Evolutionary conservation across 1,140 invertebrate genomes (phyloP), one percentile per base, ranked within the genome.

Genomic region (Procambarus virginalis): DNA sequence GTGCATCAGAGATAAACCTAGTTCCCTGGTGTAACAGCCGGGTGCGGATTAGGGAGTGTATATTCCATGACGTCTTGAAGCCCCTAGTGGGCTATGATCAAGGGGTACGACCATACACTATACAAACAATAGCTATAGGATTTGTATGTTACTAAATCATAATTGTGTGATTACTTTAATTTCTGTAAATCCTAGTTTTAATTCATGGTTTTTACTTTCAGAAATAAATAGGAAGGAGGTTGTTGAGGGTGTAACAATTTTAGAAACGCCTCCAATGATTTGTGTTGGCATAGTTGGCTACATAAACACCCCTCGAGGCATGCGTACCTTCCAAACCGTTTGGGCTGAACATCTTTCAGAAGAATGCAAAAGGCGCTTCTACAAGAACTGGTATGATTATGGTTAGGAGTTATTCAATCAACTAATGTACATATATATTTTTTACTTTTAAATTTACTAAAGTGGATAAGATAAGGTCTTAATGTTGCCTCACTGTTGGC

Each of bases 221-320:
- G 98, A 99, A 96, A 97, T 99, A 48, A 99, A 99, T 95, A 99
- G 99, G 95, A 99, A 99, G 94, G 99, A 99, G 95, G 98, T 99
- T 92, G 98, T 99, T 9, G 99, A 99, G 94, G 98, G 98, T 82
- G 99, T 99, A 1, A 99, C 99, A 64, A 97, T 99, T 93, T 95
- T 99, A 91, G 99, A 99, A 95, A 97, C 99, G 34, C 99, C 99
- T 91, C 99, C 99, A 68, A 98, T 99, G 97, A 96, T 99, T 80
- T 96, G 98, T 92, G 98, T 99, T 93, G 99, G 99, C 93, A 96
- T 98, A 93, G 98, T 99, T 93, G 99, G 99, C 78, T 99, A 99
- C 94, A 99, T 99, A 93, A 98, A 99, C 94, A 99, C 99, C 89
- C 99, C 99, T 55, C 97, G 97, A 95, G 99, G 99, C 93, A 95